Percentiles rank a stretch among this genome's conserved stretches.
Conservation (phyloP, 1,140 invertebrate genomes). For the Asobara japonica region DNA sequence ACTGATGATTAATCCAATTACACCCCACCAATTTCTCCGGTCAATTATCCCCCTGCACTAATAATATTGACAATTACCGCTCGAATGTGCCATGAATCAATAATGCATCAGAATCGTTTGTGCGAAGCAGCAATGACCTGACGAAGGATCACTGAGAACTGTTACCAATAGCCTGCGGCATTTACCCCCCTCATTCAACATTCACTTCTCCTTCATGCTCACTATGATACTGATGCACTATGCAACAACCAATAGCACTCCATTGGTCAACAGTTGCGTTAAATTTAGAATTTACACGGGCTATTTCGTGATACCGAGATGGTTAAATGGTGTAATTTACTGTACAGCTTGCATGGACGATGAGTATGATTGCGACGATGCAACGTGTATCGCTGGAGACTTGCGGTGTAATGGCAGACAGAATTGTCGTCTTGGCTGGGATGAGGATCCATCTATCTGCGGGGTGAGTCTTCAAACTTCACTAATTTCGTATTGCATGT, state of each 20-base stretch:
- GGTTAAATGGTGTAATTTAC: conserved; percentile 35
- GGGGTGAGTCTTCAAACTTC: conserved; percentile 67
- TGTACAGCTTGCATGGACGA: conserved; percentile 64
- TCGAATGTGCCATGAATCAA: not conserved
- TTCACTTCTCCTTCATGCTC: not conserved
- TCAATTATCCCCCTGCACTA: not conserved
- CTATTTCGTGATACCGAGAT: not conserved
- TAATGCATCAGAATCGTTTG: not conserved
- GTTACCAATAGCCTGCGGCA: not conserved
- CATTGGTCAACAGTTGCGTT: not conserved
- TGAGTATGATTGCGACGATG: conserved; percentile 87
- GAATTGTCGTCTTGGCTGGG: conserved; percentile 86
- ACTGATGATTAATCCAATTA: too few relatives aligned
- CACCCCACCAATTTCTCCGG: too few relatives aligned
- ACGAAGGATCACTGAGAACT: not conserved
- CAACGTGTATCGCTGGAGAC: conserved; percentile 77
- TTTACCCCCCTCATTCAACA: not conserved
- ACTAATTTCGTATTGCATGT: too few relatives aligned
- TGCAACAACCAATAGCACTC: not conserved
- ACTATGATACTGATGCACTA: not conserved
- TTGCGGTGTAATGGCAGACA: conserved; percentile 79
- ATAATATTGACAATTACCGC: not conserved
- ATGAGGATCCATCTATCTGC: conserved; percentile 78
- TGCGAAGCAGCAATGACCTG: not conserved
- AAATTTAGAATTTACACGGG: not conserved